Conservation (phyloP, 1,140 invertebrate species). For the Neelides sp. region DNA sequence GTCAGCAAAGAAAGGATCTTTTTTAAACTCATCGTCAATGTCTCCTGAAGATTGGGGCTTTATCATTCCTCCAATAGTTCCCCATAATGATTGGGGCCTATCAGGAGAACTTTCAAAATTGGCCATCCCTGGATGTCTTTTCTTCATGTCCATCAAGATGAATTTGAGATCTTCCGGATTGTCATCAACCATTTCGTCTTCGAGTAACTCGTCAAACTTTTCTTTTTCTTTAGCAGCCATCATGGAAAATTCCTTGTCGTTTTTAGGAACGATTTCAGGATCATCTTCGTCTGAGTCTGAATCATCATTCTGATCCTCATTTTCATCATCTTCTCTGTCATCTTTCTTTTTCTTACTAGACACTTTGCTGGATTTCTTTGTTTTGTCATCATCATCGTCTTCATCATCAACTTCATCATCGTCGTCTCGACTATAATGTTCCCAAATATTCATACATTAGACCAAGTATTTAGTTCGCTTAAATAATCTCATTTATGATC, state of each 20-base stretch:
- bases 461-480: too few species aligned
- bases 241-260: constrained; percentile 15
- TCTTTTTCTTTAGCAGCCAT: constrained; percentile 9
- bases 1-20: constrained; percentile 26
- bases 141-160: constrained; percentile 11
- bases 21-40: constrained; percentile 12
- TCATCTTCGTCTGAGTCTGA: constrained; percentile 12
- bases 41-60: too few species aligned
- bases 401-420: too few species aligned
- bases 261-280: constrained; percentile 2
- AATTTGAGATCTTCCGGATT: constrained; percentile 14
- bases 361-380: too few species aligned
- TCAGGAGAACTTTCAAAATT: neutral
- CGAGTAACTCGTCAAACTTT: constrained; percentile 13
- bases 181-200: constrained; percentile 21
- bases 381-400: too few species aligned
- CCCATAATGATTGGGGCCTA: neutral
- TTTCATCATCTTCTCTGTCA: constrained; percentile 7
- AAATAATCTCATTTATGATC: too few species aligned
- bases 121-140: neutral
- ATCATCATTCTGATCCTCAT: constrained; percentile 8
- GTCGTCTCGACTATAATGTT: neutral
- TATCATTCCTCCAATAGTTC: neutral
- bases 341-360: constrained; percentile 3
- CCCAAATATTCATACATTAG: neutral